phyloP scores from a whole-genome alignment of 1,140 invertebrate genomes.

The Megalopta genalis region DNA sequence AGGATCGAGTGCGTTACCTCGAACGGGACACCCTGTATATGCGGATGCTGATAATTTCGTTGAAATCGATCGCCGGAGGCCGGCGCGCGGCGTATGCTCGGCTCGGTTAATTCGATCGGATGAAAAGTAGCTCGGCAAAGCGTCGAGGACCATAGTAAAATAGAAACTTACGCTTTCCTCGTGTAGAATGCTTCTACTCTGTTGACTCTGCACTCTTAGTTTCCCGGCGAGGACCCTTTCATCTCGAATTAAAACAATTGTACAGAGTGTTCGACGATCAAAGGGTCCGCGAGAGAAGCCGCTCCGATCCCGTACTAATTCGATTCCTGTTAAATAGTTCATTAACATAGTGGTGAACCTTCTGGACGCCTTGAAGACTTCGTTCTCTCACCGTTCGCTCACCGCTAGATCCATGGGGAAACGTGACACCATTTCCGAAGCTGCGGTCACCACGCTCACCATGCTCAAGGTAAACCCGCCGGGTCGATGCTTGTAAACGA shows the following conservation, averaged over 20 bases:
- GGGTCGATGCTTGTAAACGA: too few species aligned
- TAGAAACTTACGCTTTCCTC: slow-evolving; percentile 10
- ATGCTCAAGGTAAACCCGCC: slow-evolving; percentile 86
- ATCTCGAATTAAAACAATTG: neutral
- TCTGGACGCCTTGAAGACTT: slow-evolving; percentile 93
- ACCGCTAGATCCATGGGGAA: slow-evolving; percentile 89
- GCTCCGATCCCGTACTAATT: neutral
- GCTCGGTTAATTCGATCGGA: neutral
- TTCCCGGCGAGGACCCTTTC: neutral
- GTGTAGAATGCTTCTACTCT: slow-evolving; percentile 31
- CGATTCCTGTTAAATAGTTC: slow-evolving; percentile 82
- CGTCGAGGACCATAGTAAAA: neutral
- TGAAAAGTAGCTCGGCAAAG: neutral
- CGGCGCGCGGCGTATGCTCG: neutral
- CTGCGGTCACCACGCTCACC: slow-evolving; percentile 90
- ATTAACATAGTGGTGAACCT: slow-evolving; percentile 94
- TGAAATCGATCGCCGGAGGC: too few species aligned
- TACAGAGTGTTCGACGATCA: slow-evolving; percentile 1
- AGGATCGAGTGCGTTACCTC: too few species aligned
- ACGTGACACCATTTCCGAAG: slow-evolving; percentile 92
- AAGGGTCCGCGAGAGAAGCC: neutral
- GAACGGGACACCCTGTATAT: too few species aligned
- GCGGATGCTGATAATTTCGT: too few species aligned
- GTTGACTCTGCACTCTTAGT: neutral
- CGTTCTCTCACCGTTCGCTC: slow-evolving; percentile 93